Base-by-base conservation (phyloP, 2,797 vertebrate species). In the Enteromius treurensis region DNA sequence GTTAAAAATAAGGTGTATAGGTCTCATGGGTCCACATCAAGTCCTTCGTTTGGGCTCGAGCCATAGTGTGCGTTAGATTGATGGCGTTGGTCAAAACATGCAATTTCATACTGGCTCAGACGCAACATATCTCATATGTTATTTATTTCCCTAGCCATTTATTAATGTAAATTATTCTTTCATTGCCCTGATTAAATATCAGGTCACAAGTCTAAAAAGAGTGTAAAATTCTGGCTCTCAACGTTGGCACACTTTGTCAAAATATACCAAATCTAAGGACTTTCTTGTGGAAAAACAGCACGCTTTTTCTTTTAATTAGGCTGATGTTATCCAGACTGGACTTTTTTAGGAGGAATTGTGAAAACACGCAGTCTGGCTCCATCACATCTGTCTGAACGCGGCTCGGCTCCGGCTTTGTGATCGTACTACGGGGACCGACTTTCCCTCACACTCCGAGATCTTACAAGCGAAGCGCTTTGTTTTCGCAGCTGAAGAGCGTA, bases 401-500 rank as follows among this genome's bases (percentile, higher is more conserved):
- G 87, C 87, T 80, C 84, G 82, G 87, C n/a, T 79, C 81, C 75
- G 23, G 86, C 86, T 88, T 85, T 76, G 79, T 83, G 76, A 82
- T 86, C 79, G 68, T 85, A 85, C 89, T 84, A 71, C 84, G 15
- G 87, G 88, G 90, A 88, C 82, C 34, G 64, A 65, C 81, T 91
- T 91, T 92, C 90, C 89, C 89, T 89, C 67, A 80, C 84, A 81
- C 89, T 78, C 82, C 84, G 80, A 74, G 82, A 74, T 84, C 67
- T 82, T 88, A 84, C 58, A 76, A 79, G 82, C 81, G 19, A 81
- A 84, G 77, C 10, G 85, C 80, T 81, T 86, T 93, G 91, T 93
- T 93, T 92, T 91, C 86, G 88, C 92, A 93, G 92, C 91, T 93
- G 91, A 93, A 90, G 86, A 74, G 83, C 87, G 77, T 86, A 89